These are phyloP conservation scores for Zosterops japonicus DNA, from an alignment of 2,113 vertebrate genomes.

Conservation along the genomic window DNA sequence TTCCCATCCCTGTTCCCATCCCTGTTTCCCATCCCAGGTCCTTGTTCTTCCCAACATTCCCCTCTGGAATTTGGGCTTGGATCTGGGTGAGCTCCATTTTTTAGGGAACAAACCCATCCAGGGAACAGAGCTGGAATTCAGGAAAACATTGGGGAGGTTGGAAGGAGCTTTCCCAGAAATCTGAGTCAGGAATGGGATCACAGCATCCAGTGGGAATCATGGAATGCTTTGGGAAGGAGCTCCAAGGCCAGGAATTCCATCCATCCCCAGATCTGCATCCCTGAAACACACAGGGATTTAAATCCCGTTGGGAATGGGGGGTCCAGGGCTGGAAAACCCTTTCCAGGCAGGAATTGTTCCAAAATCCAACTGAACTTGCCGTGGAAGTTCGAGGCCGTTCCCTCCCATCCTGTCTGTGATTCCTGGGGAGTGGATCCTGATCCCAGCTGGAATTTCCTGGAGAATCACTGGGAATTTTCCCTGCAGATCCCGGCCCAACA, in stretches of 20 bases:
- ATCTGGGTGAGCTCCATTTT: neutral
- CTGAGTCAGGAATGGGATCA: no score
- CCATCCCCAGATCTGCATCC: no score
- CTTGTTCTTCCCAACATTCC: neutral
- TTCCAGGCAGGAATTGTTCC: neutral
- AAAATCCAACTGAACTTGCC: rapidly evolving
- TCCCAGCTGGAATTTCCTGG: neutral
- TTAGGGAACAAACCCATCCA: neutral
- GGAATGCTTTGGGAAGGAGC: neutral
- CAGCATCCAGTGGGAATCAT: neutral
- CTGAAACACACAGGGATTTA: neutral
- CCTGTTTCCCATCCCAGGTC: neutral
- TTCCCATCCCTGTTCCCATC: neutral
- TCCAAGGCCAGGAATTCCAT: neutral
- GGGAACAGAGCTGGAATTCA: no score
- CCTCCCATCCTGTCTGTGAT: neutral
- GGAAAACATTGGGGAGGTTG: neutral
- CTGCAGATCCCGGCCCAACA: neutral
- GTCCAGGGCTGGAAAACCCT: neutral
- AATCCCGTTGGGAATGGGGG: neutral
- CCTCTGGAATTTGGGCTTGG: neutral
- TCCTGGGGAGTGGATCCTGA: neutral
- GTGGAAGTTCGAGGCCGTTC: no score
- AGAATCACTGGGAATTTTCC: neutral
- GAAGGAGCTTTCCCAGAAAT: neutral